Evolutionary conservation across 1,140 invertebrate species (phyloP), one percentile per base, ranked within the genome.

Genomic region (Temnothorax longispinosus): DNA sequence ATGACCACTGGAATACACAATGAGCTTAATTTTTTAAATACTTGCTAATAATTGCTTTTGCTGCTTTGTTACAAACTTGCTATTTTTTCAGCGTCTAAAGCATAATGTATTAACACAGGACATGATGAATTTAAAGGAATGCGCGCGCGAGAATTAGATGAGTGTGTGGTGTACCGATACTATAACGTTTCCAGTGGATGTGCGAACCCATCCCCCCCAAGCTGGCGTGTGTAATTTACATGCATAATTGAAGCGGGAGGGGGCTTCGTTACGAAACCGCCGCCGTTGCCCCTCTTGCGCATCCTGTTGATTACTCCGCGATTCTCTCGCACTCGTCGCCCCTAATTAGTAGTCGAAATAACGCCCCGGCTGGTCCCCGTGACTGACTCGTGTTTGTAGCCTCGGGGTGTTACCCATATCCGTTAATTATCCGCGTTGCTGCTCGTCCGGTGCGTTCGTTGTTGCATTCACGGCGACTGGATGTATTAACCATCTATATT

Each of bases 341-440:
- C 38, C 87, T 88, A 88, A 88, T 89, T 82, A 82, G 87, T 88
- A 86, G 77, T 89, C 78, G 74, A 86, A 88, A 88, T 78, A 74
- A 62, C 64, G 44, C 72, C 58, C 52, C 15, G 58, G 41, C 56
- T 44, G 38, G 56, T 78, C 58, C 38, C 41, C 75, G 71, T 52
- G 75, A 77, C 75, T 78, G 76, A 78, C 27, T 35, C 76, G 60
- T 50, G 76, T 78, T 78, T 50, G 76, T 44, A 50, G 76, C 60
- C 60, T 64, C 27, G 32, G 58, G 60, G 60, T 78, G 41, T 41
- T 65, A 78, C 18, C 60, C 58, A 60, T 74, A 74, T 82, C 69
- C 78, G 78, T 56, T 74, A 82, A 82, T 81, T 81, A 81, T 71
- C 78, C 35, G 54, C 47, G 65, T 58, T 56, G 52, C 15, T 50